Evolutionary conservation across 2,797 vertebrate genomes (phyloP).

Genomic region (Myoxocephalus aenaeus): DNA sequence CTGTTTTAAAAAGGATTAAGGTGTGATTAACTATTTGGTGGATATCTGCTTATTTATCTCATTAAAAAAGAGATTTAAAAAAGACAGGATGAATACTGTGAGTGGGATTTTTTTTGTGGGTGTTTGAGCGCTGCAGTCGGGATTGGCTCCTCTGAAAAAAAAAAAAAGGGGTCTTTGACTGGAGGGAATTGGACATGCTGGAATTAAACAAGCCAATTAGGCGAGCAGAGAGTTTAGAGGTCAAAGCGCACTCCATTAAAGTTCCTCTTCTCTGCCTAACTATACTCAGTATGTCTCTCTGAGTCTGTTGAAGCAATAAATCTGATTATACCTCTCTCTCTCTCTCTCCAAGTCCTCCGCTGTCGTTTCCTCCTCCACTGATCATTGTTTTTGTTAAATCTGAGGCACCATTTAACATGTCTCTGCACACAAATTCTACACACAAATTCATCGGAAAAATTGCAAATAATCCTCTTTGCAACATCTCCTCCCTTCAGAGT

Average conservation of each 20-base stretch:
- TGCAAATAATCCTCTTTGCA: background rate
- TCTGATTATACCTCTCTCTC: conserved; percentile 73
- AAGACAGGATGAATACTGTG: conserved; percentile 18
- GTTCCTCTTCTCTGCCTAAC: conserved; percentile 63
- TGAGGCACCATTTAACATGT: conserved; percentile 64
- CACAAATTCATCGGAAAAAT: background rate
- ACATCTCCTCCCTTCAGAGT: background rate
- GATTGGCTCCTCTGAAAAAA: conserved; percentile 49
- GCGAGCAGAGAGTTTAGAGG: conserved; percentile 75
- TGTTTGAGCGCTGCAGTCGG: conserved; percentile 42
- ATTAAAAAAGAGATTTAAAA: background rate
- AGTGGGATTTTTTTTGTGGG: conserved; percentile 17
- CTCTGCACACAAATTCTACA: background rate
- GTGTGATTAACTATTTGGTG: background rate
- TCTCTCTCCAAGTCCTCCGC: too few relatives aligned
- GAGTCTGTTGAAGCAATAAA: conserved; percentile 76
- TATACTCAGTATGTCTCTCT: conserved; percentile 57
- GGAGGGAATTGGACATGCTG: conserved; percentile 71
- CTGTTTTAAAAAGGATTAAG: too few relatives aligned
- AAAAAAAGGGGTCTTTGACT: conserved; percentile 58
- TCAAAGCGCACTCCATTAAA: conserved; percentile 74
- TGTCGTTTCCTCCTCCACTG: conserved; percentile 50
- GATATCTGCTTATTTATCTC: background rate
- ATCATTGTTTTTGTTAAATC: conserved; percentile 68
- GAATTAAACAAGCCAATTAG: conserved; percentile 83